phyloP scores from a whole-genome alignment of 2,113 vertebrate genomes.

The Lagenorhynchus albirostris region DNA sequence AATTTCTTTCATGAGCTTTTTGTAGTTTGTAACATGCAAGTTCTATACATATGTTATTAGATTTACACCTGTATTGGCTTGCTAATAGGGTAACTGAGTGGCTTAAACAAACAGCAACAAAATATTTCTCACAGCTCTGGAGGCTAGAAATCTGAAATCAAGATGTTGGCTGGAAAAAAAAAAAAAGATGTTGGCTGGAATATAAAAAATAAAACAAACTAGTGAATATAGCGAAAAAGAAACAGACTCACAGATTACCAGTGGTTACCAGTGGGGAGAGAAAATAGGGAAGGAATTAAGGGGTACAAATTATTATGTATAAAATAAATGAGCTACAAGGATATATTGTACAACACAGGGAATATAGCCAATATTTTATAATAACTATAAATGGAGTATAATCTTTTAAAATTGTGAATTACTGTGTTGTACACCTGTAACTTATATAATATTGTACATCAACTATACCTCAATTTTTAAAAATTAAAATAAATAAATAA shows the following conservation, averaged over 20 bases:
- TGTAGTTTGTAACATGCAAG: neutral
- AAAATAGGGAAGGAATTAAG: neutral
- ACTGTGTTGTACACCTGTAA: neutral
- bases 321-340: neutral
- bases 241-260: neutral
- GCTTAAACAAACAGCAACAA: neutral
- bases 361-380: neutral
- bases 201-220: neutral
- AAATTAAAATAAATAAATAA: neutral
- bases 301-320: too few relatives aligned
- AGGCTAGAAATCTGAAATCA: neutral
- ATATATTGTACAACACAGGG: neutral
- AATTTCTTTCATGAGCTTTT: neutral
- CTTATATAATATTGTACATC: neutral
- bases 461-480: neutral
- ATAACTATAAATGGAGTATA: neutral
- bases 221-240: neutral
- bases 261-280: neutral
- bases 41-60: neutral
- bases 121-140: neutral
- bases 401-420: neutral
- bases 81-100: neutral
- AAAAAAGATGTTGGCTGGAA: neutral
- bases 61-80: neutral
- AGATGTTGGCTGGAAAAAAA: neutral